These are phyloP conservation scores for Mamestra configurata DNA, from an alignment of 1,140 invertebrate species.

Conservation along the genomic window DNA sequence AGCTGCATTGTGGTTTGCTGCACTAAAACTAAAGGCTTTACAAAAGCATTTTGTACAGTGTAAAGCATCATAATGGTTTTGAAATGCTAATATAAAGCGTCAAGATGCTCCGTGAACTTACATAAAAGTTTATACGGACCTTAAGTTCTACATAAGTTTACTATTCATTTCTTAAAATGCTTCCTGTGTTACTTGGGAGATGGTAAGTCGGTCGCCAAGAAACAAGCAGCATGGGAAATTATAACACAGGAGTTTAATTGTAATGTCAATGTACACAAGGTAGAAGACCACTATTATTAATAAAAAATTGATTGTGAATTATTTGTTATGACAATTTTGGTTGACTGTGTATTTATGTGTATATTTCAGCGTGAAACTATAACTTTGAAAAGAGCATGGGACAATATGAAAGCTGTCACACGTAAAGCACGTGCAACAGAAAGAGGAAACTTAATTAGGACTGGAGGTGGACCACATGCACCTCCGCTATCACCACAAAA, in stretches of 20 bases:
- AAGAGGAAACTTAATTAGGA: constrained; percentile 12
- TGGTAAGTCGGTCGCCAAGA: constrained; percentile 37
- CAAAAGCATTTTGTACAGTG: too few species aligned
- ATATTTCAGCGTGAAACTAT: constrained; percentile 37
- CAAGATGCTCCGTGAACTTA: background rate
- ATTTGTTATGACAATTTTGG: too few species aligned
- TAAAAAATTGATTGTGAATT: too few species aligned
- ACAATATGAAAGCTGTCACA: constrained; percentile 38
- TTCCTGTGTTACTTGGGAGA: background rate
- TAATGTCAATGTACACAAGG: background rate
- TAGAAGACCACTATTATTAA: too few species aligned
- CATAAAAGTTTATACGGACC: background rate
- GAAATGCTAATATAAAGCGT: background rate
- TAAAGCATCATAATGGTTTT: background rate
- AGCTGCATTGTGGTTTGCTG: too few species aligned
- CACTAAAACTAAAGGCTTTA: too few species aligned
- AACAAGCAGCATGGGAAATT: constrained; percentile 40
- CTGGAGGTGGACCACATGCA: background rate
- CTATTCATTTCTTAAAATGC: background rate
- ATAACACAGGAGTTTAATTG: constrained; percentile 23
- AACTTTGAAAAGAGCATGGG: constrained; percentile 40
- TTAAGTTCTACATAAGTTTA: background rate
- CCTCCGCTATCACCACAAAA: constrained; percentile 17
- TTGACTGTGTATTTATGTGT: too few species aligned
- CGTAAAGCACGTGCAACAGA: constrained; percentile 21